Evolutionary conservation across 2,888 invertebrate genomes (phyloP).

Genomic region (Pinctada fucata): DNA sequence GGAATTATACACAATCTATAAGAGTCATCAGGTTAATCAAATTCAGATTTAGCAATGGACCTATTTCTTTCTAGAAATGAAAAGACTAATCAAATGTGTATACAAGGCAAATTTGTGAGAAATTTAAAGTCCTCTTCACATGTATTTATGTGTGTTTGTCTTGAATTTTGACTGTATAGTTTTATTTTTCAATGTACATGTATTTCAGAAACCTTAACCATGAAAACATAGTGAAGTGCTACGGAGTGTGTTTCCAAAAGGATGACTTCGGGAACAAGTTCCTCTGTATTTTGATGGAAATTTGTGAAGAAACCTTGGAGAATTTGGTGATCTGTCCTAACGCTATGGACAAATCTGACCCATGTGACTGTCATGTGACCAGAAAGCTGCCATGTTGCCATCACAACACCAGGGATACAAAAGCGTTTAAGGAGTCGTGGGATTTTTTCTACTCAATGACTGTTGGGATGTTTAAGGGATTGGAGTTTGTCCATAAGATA

Average conservation of each 20-base stretch:
- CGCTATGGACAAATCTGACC: neutral
- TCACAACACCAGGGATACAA: neutral
- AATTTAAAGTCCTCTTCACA: too few species aligned
- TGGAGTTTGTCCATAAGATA: constrained; percentile 61
- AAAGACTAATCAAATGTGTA: too few species aligned
- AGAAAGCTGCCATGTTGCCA: neutral
- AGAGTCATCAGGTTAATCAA: too few species aligned
- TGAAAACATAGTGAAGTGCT: constrained; percentile 62
- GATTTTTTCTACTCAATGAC: constrained; percentile 54
- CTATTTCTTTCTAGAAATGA: too few species aligned
- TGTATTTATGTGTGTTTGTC: too few species aligned
- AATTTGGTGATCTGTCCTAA: neutral
- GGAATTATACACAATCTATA: too few species aligned
- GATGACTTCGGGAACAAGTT: constrained; percentile 22
- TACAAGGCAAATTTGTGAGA: too few species aligned
- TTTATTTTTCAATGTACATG: too few species aligned
- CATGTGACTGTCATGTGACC: neutral
- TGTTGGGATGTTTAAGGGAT: constrained; percentile 57
- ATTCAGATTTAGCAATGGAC: too few species aligned
- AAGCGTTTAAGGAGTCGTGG: constrained; percentile 47
- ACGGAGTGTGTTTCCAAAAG: constrained; percentile 56
- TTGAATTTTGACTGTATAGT: too few species aligned
- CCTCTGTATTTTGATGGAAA: constrained; percentile 46
- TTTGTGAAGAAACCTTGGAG: constrained; percentile 45
- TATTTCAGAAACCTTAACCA: constrained; percentile 61